phyloP scores from a whole-genome alignment of 2,797 vertebrate genomes.

The Stomatorhinus walkeri region DNA sequence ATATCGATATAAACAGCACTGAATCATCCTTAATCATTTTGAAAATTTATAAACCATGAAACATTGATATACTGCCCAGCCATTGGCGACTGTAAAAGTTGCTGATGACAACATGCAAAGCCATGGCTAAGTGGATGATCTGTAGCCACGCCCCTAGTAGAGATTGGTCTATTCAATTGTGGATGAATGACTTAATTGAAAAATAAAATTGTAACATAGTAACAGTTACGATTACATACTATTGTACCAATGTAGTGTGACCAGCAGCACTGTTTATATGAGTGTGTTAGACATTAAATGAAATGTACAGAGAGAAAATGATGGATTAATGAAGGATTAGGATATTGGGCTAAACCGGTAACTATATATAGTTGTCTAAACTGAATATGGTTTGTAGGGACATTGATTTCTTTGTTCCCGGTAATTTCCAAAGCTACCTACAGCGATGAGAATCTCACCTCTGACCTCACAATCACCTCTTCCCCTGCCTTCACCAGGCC shows the following conservation, averaged over 20 bases:
- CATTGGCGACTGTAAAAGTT: neutral
- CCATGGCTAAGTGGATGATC: neutral
- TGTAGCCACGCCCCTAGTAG: neutral
- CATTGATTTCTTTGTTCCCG: neutral
- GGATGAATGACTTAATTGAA: neutral
- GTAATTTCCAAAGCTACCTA: neutral
- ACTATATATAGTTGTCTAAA: neutral
- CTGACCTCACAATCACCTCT: conserved; percentile 42
- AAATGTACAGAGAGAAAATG: neutral
- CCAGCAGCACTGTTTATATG: neutral
- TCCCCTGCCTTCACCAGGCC: conserved; percentile 60
- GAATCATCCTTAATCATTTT: neutral
- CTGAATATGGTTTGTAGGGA: neutral
- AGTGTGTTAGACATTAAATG: neutral
- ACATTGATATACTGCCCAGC: neutral
- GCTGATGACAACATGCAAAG: neutral
- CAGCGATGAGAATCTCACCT: conserved; percentile 45
- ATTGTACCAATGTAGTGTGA: neutral
- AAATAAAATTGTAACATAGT: neutral
- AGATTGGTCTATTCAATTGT: neutral
- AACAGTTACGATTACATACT: neutral
- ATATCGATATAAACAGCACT: neutral
- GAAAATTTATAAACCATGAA: neutral
- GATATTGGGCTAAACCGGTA: neutral
- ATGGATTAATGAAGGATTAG: neutral